Conservation (phyloP, 2,797 vertebrate genomes). For the Lycodopsis pacificus region DNA sequence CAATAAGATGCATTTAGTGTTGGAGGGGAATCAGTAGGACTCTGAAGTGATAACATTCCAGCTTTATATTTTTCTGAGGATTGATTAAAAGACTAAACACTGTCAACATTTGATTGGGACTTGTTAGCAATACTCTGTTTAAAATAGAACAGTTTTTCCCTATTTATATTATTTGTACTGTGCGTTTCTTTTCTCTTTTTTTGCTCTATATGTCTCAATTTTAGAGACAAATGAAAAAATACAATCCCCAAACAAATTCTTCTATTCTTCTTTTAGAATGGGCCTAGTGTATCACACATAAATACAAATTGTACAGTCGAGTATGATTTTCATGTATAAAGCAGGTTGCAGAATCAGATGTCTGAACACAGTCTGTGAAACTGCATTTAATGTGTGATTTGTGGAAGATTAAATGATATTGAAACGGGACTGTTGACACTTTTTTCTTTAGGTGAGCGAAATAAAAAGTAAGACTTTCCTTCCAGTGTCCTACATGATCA, state of each 20-base stretch:
- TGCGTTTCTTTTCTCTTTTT: constrained; percentile 22
- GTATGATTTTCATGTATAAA: constrained; percentile 45
- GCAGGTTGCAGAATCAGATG: constrained; percentile 35
- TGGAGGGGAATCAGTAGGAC: neutral
- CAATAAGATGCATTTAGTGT: constrained; percentile 1
- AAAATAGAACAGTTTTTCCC: constrained; percentile 38
- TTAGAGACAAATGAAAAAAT: constrained; percentile 38
- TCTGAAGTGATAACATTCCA: constrained; percentile 53
- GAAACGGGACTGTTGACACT: constrained; percentile 39
- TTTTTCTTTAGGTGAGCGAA: constrained; percentile 18
- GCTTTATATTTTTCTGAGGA: constrained; percentile 31
- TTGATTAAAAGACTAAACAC: constrained; percentile 15
- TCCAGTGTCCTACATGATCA: constrained; percentile 7
- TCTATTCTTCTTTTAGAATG: constrained; percentile 51
- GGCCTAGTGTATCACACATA: constrained; percentile 55
- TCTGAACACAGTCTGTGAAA: constrained; percentile 39
- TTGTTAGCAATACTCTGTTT: constrained; percentile 40
- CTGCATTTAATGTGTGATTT: constrained; percentile 48
- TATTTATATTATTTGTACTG: constrained; percentile 57
- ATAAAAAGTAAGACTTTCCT: neutral
- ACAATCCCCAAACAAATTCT: constrained; percentile 14
- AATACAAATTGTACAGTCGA: constrained; percentile 60
- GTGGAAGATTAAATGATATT: constrained; percentile 55
- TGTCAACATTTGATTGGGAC: constrained; percentile 21
- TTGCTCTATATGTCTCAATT: constrained; percentile 40